These are phyloP conservation scores for Otis tarda DNA, from an alignment of 2,113 vertebrate genomes.

Conservation along the genomic window DNA sequence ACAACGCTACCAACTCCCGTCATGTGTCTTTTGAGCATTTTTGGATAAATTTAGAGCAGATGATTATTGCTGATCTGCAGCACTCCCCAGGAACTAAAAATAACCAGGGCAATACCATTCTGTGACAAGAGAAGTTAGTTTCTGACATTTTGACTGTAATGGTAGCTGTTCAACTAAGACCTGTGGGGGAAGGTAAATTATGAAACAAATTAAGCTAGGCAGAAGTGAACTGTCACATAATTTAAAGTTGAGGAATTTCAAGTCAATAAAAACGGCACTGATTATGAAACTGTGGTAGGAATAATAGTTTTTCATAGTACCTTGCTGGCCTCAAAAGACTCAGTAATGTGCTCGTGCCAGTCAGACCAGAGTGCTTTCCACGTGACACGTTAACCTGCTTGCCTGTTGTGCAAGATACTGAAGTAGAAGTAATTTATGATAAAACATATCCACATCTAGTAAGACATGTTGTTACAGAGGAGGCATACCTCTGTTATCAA, in stretches of 20 bases:
- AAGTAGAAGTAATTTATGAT: neutral
- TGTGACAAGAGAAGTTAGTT: neutral
- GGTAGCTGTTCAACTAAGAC: neutral
- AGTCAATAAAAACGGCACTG: neutral
- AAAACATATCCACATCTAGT: neutral
- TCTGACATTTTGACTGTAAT: neutral
- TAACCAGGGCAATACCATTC: slow-evolving; percentile 9
- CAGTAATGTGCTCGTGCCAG: neutral
- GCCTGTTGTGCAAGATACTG: neutral
- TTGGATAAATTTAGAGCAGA: slow-evolving; percentile 22
- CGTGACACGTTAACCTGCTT: neutral
- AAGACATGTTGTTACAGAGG: neutral
- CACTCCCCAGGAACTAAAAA: slow-evolving; percentile 39
- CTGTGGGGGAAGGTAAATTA: neutral
- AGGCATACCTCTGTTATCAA: neutral
- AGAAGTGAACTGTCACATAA: neutral
- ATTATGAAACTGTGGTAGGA: neutral
- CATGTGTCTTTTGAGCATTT: slow-evolving; percentile 23
- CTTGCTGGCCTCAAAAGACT: neutral
- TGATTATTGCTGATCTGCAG: slow-evolving; percentile 36
- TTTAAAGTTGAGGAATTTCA: neutral
- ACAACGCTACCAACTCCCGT: neutral
- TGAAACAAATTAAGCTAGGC: slow-evolving; percentile 20
- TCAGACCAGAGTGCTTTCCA: neutral
- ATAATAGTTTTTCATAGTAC: neutral